Conservation (phyloP, 30 jellyfish, hydroid and myxozoan genomes). For the Turritopsis rubra region DNA sequence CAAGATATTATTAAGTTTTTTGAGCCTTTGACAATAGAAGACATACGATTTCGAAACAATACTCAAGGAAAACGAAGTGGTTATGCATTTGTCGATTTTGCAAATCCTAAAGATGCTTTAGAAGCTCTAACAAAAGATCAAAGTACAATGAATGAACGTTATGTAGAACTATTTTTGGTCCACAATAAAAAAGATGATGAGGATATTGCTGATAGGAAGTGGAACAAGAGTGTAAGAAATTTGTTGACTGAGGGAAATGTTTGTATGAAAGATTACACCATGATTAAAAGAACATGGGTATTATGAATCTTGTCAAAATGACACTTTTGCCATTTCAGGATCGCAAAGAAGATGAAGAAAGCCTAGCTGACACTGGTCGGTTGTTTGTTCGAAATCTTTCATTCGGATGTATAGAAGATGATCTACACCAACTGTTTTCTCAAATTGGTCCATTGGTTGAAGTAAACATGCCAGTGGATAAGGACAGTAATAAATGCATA, state of each 20-base stretch:
- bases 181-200: constrained; percentile 30
- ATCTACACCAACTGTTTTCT: constrained; percentile 47
- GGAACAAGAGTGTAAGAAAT: constrained; percentile 60
- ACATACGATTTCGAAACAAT: constrained; percentile 69
- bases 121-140: constrained; percentile 57
- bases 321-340: not conserved
- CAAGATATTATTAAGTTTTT: constrained; percentile 68
- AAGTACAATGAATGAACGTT: constrained; percentile 52
- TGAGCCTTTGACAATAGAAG: constrained; percentile 53
- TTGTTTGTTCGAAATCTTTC: constrained; percentile 86
- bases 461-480: constrained; percentile 81
- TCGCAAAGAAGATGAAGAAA: constrained; percentile 44
- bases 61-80: constrained; percentile 72
- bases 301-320: not conserved
- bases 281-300: too few species aligned
- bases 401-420: constrained; percentile 79
- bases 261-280: not conserved
- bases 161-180: constrained; percentile 63
- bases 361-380: constrained; percentile 93
- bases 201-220: constrained; percentile 3
- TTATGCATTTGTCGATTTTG: constrained; percentile 90
- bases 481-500: constrained; percentile 52
- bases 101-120: constrained; percentile 30
- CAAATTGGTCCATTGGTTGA: constrained; percentile 86
- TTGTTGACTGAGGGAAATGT: not conserved